These are phyloP conservation scores for Megatriorchis doriae DNA, from an alignment of 2,113 vertebrate genomes.

Conservation along the genomic window DNA sequence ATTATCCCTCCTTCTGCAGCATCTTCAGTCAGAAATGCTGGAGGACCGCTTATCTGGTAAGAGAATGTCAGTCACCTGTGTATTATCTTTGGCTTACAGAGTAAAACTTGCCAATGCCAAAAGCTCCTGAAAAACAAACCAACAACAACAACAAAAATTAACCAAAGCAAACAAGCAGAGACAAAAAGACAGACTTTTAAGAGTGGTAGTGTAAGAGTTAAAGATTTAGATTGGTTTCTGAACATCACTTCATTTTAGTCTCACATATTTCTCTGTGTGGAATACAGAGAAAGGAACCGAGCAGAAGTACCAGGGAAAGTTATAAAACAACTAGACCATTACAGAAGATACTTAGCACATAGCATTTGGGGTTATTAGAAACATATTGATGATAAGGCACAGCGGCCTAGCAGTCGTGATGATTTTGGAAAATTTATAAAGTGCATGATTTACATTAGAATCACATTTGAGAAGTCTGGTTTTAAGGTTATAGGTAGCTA, in stretches of 20 bases:
- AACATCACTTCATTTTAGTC: not conserved
- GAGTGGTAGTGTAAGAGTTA: fast-evolving
- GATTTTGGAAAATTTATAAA: not conserved
- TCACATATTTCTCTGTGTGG: not conserved
- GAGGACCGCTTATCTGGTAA: not conserved
- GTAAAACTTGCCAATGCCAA: not conserved
- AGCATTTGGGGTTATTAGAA: not conserved
- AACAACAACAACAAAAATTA: not conserved
- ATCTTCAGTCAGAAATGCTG: not conserved
- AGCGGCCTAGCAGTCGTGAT: not conserved
- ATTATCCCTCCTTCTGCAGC: not conserved
- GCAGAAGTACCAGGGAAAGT: not conserved
- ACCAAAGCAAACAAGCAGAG: not conserved
- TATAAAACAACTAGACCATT: not conserved
- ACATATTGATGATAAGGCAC: not conserved
- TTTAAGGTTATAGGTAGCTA: not conserved
- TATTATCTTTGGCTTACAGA: not conserved
- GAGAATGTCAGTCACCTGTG: not conserved
- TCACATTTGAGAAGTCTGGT: not conserved
- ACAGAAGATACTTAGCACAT: not conserved
- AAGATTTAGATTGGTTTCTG: not conserved
- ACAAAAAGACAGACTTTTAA: too few relatives aligned
- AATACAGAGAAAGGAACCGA: not conserved
- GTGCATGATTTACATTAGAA: fast-evolving
- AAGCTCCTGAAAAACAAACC: not conserved